Evolutionary conservation across 1,140 invertebrate species (phyloP), one percentile per base, ranked within the genome.

Genomic region (Drosophila fuyamai): DNA sequence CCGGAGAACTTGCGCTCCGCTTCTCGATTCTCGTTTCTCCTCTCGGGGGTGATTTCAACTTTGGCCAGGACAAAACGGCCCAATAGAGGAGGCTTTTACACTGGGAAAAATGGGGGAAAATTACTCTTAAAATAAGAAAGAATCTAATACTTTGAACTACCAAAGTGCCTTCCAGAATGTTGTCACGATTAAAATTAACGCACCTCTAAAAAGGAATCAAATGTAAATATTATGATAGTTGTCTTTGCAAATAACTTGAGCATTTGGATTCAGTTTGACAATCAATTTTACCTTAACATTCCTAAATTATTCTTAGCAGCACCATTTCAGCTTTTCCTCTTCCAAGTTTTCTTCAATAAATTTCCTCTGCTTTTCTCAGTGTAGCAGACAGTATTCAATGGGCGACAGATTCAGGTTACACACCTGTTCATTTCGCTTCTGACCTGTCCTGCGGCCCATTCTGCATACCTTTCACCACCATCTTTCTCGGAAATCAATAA

Each of bases 361-460:
- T 14, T 12, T 12, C 2, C 27, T 1, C 27, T 32, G 7, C 43
- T 67, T 66, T 14, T 12, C n/a, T 1, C 38, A 29, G 60, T 66
- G 65, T 14, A 40, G 13, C 10, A 35, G 5, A 38, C 44, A 46
- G 50, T 43, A 50, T 55, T 51, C 27, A 51, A 9, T 8, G 48
- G 48, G 29, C 48, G 40, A 65, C 54, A 78, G 79, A 79, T 79
- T 82, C 80, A 61, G 57, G 59, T 81, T 80, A 77, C 74, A 82
- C 79, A 81, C 79, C 79, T 82, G 79, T 72, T 72, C 68, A 23
- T 46, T 72, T 72, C 68, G 38, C 65, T 68, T 66, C 58, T 51
- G 71, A 50, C 74, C 53, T 47, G 66, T 44, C 50, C 50, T 71
- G 54, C 51, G n/a, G 41, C 54, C 55, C 14, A 10, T 36, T 14